Evolutionary conservation across 2,888 invertebrate species (phyloP).

Genomic region (Epinotia brunnichana): DNA sequence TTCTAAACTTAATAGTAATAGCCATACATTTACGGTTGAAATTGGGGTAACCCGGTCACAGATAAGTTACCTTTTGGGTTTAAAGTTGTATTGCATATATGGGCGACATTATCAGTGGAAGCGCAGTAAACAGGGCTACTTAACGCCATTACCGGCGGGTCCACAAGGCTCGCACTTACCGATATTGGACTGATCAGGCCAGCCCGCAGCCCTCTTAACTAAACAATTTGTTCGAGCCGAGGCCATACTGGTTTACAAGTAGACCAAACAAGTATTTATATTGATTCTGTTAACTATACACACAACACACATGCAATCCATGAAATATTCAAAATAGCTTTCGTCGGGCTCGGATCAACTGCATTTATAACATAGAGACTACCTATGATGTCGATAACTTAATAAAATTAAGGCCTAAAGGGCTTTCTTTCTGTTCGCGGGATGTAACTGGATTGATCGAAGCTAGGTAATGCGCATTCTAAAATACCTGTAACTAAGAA

Average conservation of each 20-base stretch:
- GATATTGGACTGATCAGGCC: conserved; percentile 35
- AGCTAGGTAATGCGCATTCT: too few species aligned
- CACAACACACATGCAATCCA: background rate
- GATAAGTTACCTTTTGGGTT: background rate
- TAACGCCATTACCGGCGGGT: conserved; percentile 23
- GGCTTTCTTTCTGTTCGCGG: too few species aligned
- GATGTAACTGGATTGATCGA: too few species aligned
- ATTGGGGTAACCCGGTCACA: background rate
- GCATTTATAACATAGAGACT: background rate
- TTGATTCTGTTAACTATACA: background rate
- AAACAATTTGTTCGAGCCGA: conserved; percentile 51
- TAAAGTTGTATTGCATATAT: conserved; percentile 3
- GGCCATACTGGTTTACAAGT: conserved; percentile 46
- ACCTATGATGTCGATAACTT: too few species aligned
- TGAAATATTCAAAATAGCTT: background rate
- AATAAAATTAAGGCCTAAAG: too few species aligned
- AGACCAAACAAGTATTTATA: conserved; percentile 18
- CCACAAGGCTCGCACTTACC: conserved; percentile 33
- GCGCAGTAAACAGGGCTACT: conserved; percentile 23
- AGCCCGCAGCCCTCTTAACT: conserved; percentile 46
- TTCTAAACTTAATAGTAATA: background rate
- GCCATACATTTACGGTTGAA: background rate
- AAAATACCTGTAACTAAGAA: too few species aligned
- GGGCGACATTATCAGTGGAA: conserved; percentile 17
- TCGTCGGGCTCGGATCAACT: background rate